Conservation (phyloP, 2,797 vertebrate genomes). For the Melanotaenia pygmaea region DNA sequence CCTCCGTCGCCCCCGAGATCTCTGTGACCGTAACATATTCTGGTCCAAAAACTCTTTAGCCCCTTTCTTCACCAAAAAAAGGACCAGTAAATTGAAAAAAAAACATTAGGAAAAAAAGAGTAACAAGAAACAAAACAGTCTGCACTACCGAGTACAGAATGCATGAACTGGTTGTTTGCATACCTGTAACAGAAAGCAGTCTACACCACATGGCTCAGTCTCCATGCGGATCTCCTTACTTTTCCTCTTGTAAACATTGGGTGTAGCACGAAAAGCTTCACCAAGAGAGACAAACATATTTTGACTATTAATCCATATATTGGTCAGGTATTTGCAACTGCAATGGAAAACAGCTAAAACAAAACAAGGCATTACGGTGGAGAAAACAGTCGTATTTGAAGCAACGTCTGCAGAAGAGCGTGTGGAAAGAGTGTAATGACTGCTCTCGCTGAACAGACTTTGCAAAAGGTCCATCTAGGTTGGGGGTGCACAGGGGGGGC, state of each 20-base stretch:
- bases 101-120: neutral
- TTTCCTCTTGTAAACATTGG: conserved; percentile 97
- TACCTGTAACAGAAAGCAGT: conserved; percentile 97
- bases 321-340: neutral
- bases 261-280: conserved; percentile 94
- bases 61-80: conserved; percentile 87
- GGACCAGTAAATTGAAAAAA: neutral
- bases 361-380: conserved; percentile 70
- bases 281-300: conserved; percentile 29
- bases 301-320: neutral
- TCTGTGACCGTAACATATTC: conserved; percentile 90
- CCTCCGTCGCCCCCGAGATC: conserved; percentile 86
- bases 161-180: neutral
- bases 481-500: conserved; percentile 95
- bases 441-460: conserved; percentile 97
- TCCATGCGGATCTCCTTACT: conserved; percentile 95
- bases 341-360: neutral
- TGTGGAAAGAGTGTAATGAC: conserved; percentile 98
- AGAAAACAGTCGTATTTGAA: conserved; percentile 99
- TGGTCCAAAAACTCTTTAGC: conserved; percentile 96
- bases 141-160: neutral
- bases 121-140: neutral
- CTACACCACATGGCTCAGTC: conserved; percentile 91
- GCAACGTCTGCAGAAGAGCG: conserved; percentile 97
- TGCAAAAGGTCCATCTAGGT: conserved; percentile 93